phyloP scores from a whole-genome alignment of 2,888 invertebrate genomes.

The Vanessa cardui region DNA sequence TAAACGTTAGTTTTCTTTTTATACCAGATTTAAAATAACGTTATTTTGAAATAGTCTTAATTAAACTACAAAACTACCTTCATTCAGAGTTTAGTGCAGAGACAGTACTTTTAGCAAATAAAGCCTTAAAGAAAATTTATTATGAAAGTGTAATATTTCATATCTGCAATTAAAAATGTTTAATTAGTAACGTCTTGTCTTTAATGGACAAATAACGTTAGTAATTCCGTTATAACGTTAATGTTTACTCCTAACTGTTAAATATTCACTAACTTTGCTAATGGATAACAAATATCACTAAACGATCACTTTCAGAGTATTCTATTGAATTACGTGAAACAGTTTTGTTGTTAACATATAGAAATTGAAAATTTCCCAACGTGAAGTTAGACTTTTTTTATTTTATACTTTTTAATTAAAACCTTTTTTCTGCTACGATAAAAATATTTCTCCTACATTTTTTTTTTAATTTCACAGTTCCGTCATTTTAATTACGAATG shows the following conservation, averaged over 20 bases:
- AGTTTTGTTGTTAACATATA: not conserved
- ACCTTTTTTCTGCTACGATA: no score
- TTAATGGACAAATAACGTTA: no score
- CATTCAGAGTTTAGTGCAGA: no score
- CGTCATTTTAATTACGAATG: not conserved
- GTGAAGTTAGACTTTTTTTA: not conserved
- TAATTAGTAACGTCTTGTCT: no score
- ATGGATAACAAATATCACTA: slow-evolving; percentile 29
- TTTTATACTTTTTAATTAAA: not conserved
- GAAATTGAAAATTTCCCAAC: not conserved
- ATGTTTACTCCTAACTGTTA: slow-evolving; percentile 21
- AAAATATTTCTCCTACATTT: not conserved
- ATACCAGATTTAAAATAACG: no score
- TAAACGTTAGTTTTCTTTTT: no score
- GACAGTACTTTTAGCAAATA: no score
- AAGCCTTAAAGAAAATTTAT: no score
- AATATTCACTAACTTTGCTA: slow-evolving; percentile 27
- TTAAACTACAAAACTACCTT: no score
- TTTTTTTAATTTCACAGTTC: slow-evolving; percentile 5
- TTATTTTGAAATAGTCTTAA: no score
- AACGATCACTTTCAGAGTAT: slow-evolving; percentile 8
- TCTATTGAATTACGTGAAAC: not conserved
- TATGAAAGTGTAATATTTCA: no score
- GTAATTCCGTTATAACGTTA: not conserved
- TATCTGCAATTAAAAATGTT: no score